A percentile compares a stretch with the other conserved stretches of the same genome.
phyloP scores from a whole-genome alignment of 2,113 vertebrate species.

The Centrocercus urophasianus region DNA sequence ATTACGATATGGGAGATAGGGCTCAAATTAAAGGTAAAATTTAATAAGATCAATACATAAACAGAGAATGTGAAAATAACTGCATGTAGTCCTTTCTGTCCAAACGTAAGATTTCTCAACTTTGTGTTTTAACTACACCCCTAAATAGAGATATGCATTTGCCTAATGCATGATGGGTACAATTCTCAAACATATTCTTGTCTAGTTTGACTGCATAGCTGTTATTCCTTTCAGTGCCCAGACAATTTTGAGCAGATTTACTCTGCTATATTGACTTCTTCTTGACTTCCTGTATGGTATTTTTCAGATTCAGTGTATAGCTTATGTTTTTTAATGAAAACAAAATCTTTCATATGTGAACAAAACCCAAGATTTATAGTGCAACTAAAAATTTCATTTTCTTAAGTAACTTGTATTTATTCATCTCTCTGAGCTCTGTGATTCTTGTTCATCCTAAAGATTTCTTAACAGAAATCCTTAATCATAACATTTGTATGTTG shows the following conservation, averaged over 20 bases:
- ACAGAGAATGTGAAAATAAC: background rate
- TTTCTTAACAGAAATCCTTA: background rate
- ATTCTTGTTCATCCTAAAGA: background rate
- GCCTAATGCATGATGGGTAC: background rate
- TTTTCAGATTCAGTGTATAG: background rate
- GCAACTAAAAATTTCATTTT: background rate
- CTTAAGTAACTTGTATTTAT: background rate
- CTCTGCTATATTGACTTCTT: background rate
- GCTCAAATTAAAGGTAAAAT: background rate
- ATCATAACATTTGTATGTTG: fast-evolving
- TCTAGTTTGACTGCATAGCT: background rate
- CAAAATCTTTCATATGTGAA: background rate
- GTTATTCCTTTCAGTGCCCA: background rate
- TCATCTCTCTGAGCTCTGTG: background rate
- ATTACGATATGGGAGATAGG: background rate
- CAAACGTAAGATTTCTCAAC: background rate
- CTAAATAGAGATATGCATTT: background rate
- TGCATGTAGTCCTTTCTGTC: background rate
- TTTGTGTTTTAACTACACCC: background rate
- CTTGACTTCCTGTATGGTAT: background rate
- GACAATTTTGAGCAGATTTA: background rate
- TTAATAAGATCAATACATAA: background rate
- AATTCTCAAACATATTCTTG: background rate
- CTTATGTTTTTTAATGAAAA: background rate
- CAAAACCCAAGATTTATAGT: background rate